Conservation (phyloP, 2,888 invertebrate species). For the Pinctada fucata region DNA sequence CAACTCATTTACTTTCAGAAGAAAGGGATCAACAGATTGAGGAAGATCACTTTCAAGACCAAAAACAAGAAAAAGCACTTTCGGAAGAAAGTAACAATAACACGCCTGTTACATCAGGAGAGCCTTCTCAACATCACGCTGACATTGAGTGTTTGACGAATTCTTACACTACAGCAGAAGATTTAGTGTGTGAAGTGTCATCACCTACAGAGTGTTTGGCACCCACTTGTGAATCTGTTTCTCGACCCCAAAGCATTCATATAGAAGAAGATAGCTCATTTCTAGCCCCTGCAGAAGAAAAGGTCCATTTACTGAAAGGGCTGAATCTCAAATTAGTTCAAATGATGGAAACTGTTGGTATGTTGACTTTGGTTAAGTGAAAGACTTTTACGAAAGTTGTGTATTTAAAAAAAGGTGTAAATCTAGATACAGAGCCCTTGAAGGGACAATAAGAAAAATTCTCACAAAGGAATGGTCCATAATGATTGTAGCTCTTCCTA, state of each 20-base stretch:
- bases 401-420: no score
- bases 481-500: no score
- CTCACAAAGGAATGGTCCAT: no score
- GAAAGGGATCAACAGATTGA: neutral
- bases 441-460: no score
- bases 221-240: neutral
- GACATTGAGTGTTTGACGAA: conserved; percentile 4
- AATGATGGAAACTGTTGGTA: conserved; percentile 27
- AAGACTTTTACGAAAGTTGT: neutral
- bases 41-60: conserved; percentile 5
- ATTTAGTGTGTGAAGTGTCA: neutral
- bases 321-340: conserved; percentile 12
- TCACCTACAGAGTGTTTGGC: neutral
- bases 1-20: neutral
- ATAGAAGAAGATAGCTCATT: neutral
- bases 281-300: neutral
- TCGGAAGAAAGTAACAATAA: neutral
- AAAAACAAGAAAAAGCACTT: neutral
- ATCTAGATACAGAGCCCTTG: no score
- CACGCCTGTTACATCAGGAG: neutral
- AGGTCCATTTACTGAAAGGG: conserved; percentile 13
- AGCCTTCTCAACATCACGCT: neutral
- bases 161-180: neutral
- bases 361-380: neutral
- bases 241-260: neutral